phyloP scores from a whole-genome alignment of 2,888 invertebrate species.

The Punctoribates punctum region DNA sequence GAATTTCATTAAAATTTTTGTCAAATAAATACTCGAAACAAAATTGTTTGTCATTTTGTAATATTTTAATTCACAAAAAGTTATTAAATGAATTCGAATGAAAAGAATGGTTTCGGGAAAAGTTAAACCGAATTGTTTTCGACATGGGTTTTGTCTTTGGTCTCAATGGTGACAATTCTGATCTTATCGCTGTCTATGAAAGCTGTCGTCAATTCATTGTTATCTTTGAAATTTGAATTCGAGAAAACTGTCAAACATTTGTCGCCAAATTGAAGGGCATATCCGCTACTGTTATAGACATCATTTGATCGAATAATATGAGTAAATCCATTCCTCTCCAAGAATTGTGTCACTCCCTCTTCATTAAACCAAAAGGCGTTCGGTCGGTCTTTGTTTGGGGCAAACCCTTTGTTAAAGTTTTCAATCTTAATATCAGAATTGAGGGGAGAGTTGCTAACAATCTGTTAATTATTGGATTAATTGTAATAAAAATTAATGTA shows the following conservation, averaged over 20 bases:
- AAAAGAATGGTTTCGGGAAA: too few species aligned
- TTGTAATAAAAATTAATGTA: too few species aligned
- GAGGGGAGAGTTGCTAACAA: background rate
- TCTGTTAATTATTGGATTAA: background rate
- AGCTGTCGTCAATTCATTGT: background rate
- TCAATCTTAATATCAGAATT: too few species aligned
- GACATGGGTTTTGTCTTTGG: background rate
- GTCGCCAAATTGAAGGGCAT: conserved; percentile 65
- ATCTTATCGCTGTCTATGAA: background rate
- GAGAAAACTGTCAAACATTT: conserved; percentile 70
- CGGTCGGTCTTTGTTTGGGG: too few species aligned
- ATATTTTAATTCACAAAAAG: too few species aligned
- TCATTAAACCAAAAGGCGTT: conserved; percentile 57
- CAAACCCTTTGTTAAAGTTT: too few species aligned
- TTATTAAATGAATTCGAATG: too few species aligned
- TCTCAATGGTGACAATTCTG: background rate
- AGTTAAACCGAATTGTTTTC: background rate
- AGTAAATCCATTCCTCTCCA: conserved; percentile 63
- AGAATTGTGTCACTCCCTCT: conserved; percentile 66
- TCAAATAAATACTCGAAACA: too few species aligned
- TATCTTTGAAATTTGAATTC: conserved; percentile 58
- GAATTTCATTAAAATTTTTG: too few species aligned
- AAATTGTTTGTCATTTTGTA: too few species aligned
- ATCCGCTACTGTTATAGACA: conserved; percentile 63
- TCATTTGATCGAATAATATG: conserved; percentile 72